phyloP scores from a whole-genome alignment of 2,888 invertebrate genomes.

The Ormia ochracea region DNA sequence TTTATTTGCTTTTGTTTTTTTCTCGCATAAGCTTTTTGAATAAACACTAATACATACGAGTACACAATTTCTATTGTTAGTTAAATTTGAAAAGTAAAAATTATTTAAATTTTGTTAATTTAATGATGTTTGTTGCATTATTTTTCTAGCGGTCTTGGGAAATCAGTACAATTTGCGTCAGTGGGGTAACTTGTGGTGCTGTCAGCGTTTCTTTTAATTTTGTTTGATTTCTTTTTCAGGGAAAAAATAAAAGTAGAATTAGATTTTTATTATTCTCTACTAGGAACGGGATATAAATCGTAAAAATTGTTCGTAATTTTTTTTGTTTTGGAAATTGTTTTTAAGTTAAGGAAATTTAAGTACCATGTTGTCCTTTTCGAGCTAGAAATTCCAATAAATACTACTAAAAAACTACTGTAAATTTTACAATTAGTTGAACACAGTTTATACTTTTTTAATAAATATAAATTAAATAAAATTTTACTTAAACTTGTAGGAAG shows the following conservation, averaged over 20 bases:
- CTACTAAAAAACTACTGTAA: too few species aligned
- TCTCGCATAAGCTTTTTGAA: neutral
- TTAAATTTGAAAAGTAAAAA: neutral
- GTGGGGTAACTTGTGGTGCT: neutral
- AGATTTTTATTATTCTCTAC: too few species aligned
- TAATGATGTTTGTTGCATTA: neutral
- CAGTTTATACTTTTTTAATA: too few species aligned
- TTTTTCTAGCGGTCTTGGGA: neutral
- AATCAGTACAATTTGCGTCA: neutral
- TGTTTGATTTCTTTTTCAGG: neutral
- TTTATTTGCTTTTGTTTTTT: neutral
- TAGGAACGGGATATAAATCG: too few species aligned
- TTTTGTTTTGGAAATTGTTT: too few species aligned
- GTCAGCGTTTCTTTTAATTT: slow-evolving; percentile 21
- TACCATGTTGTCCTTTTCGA: too few species aligned
- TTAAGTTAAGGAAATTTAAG: too few species aligned
- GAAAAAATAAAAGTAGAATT: neutral
- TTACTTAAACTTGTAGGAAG: too few species aligned
- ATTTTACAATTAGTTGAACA: too few species aligned
- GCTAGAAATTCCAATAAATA: too few species aligned
- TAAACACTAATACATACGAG: neutral
- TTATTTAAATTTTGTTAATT: slow-evolving; percentile 11
- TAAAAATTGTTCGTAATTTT: too few species aligned
- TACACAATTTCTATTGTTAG: neutral
- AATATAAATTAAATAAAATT: too few species aligned